Evolutionary conservation across 2,797 vertebrate genomes (phyloP).

Genomic region (Ficedula albicollis): DNA sequence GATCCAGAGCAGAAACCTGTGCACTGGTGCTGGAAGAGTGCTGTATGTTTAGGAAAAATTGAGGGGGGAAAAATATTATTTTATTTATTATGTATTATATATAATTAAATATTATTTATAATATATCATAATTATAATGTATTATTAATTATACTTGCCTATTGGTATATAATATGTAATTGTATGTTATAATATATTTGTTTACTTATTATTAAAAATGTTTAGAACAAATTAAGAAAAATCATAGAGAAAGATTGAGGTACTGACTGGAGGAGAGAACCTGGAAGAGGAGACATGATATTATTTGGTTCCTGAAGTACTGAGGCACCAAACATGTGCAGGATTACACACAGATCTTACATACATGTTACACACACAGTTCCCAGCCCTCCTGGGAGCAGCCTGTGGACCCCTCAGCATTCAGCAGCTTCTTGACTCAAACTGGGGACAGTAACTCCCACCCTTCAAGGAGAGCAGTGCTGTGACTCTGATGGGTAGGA

Average conservation of each 20-base stretch:
- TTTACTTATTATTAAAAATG: background rate
- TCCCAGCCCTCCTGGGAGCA: background rate
- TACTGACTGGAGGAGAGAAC: background rate
- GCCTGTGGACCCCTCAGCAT: background rate
- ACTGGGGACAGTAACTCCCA: background rate
- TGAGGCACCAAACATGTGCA: background rate
- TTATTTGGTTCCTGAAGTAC: background rate
- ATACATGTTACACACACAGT: no score
- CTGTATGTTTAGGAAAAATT: background rate
- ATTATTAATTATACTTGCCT: background rate
- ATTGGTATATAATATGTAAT: no score
- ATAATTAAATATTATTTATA: background rate
- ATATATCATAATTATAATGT: background rate
- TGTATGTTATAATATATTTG: no score
- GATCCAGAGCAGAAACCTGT: background rate
- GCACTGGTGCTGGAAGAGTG: background rate
- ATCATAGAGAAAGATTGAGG: background rate
- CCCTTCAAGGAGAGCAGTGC: background rate
- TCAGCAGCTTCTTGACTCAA: background rate
- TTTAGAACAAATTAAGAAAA: background rate
- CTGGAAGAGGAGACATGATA: background rate
- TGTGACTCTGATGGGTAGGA: background rate
- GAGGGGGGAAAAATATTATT: fast-evolving
- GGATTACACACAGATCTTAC: background rate
- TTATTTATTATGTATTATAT: background rate